Percentiles rank a stretch among this genome's conserved stretches.
phyloP scores from a whole-genome alignment of 2,113 vertebrate genomes.

The Ceuthmochares aereus region DNA sequence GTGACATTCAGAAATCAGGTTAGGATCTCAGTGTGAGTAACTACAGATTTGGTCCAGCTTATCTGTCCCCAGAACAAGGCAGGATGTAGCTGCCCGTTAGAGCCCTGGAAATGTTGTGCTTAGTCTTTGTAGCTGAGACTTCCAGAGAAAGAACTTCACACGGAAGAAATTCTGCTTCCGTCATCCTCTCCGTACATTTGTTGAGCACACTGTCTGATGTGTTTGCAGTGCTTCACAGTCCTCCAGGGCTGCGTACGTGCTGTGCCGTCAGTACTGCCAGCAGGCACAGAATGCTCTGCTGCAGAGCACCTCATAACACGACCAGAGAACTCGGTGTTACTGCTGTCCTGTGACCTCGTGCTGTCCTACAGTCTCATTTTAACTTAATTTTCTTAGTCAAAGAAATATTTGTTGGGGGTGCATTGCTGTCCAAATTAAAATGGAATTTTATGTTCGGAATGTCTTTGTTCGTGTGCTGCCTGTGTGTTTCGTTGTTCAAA shows the following conservation, averaged over 20 bases:
- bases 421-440: background rate
- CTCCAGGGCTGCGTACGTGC: background rate
- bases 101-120: background rate
- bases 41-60: background rate
- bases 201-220: background rate
- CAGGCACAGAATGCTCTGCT: background rate
- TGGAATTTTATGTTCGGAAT: background rate
- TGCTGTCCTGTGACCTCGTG: background rate
- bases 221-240: background rate
- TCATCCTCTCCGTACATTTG: background rate
- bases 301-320: background rate
- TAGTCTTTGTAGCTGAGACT: background rate
- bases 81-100: background rate
- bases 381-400: rapidly evolving
- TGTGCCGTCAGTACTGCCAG: background rate
- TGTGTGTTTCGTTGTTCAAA: background rate
- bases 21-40: background rate
- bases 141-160: background rate
- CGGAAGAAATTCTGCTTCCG: background rate
- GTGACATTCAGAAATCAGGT: background rate
- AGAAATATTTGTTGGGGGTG: background rate
- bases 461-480: rapidly evolving
- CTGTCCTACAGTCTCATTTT: background rate
- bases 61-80: background rate
- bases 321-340: background rate